Base-by-base conservation (phyloP, 2,797 vertebrate genomes). In the Sparidentex hasta region DNA sequence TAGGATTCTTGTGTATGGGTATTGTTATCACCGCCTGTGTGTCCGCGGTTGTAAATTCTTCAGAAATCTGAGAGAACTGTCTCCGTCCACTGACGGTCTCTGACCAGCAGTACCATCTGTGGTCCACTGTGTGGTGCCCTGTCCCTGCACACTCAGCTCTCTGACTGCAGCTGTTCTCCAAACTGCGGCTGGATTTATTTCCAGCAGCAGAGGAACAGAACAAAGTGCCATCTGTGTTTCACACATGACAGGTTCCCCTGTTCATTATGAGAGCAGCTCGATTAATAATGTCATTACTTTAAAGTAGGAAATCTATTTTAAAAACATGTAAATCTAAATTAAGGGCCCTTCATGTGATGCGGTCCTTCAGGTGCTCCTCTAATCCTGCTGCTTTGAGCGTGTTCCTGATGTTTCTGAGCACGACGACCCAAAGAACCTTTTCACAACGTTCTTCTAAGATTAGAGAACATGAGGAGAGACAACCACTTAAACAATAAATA, bases 221-320 rank as follows among this genome's bases (percentile, higher is more conserved):
- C 84, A 77, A 77, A 73, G 57, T 67, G 38, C 65, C 79, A 65
- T 82, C 71, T 82, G 79, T 66, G 65, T 70, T 63, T 64, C 25
- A 29, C 75, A 38, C 56, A 21, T 6, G 27, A 51, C 78, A 67
- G 46, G 55, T 68, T 41, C 51, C 65, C 18, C 54, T 21, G 57
- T 58, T 71, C 13, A 44, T 77, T 44, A 67, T 13, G 7, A 21
- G 20, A 66, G 43, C n/a, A n/a, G 16, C 2, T 29, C 20, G 56
- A 81, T 74, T 41, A 74, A 81, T 74, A 55, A 78, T 69, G 67
- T 59, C 41, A 27, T 68, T 55, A 55, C 59, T 18, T 21, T 8
- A 16, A 51, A 51, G 13, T 7, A 44, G 20, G 11, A 44, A 67
- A 41, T 14, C 23, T 18, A 27, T 62, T 67, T 16, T 29, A 74